These are phyloP conservation scores for Epinephelus fuscoguttatus DNA, from an alignment of 2,113 vertebrate species.

Conservation along the genomic window DNA sequence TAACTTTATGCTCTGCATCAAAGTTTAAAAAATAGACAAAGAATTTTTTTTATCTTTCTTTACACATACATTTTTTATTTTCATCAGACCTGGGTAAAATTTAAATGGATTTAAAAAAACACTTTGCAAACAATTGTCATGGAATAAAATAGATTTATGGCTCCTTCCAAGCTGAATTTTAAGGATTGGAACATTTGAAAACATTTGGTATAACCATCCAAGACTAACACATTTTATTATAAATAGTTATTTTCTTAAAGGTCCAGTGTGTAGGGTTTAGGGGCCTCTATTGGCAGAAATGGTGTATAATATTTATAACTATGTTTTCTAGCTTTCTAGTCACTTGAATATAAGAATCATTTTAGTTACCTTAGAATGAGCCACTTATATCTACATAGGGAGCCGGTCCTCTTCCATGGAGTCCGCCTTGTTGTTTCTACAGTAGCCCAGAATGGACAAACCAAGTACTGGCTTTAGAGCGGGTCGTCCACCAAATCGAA, in stretches of 20 bases:
- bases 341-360: too few species aligned
- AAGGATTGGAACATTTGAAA: background rate
- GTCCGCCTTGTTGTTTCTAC: too few species aligned
- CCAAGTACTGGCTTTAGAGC: too few species aligned
- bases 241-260: background rate
- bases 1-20: background rate
- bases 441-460: too few species aligned
- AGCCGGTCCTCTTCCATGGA: too few species aligned
- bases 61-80: background rate
- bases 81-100: slow-evolving; percentile 16
- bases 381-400: too few species aligned
- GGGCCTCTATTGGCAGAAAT: too few species aligned
- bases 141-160: background rate
- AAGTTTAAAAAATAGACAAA: background rate
- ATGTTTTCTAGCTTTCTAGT: too few species aligned
- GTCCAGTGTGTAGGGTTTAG: too few species aligned
- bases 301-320: too few species aligned
- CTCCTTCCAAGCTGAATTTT: background rate
- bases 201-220: background rate
- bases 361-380: too few species aligned
- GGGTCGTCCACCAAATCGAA: too few species aligned
- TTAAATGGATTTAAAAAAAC: background rate
- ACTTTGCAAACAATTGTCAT: background rate
- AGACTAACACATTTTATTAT: background rate
- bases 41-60: background rate